These are phyloP conservation scores for Whitmania pigra DNA, from an alignment of 1,140 invertebrate genomes.

Conservation along the genomic window DNA sequence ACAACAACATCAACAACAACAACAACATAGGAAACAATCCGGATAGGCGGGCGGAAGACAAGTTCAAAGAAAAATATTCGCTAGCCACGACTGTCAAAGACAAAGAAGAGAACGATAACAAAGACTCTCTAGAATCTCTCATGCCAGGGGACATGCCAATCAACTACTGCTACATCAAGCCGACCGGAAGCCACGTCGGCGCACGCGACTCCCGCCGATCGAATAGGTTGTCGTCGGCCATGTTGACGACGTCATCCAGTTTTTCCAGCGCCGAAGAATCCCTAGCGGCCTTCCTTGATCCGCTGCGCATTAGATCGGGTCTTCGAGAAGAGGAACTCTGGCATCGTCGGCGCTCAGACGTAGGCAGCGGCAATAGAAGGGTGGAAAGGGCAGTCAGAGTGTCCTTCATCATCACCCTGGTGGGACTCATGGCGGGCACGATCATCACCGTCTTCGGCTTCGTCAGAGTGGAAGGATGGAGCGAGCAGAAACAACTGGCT, in stretches of 20 bases:
- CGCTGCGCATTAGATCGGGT: background rate
- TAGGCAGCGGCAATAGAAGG: background rate
- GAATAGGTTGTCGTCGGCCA: background rate
- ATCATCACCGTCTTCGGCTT: constrained; percentile 24
- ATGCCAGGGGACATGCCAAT: constrained; percentile 2
- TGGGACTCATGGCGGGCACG: constrained; percentile 17
- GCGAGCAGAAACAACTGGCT: constrained; percentile 11
- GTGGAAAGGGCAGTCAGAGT: constrained; percentile 14
- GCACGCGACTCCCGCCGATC: background rate
- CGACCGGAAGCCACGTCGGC: background rate
- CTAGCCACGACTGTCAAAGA: too few relatives aligned
- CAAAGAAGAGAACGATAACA: background rate
- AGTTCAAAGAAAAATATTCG: too few relatives aligned
- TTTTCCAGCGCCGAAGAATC: background rate
- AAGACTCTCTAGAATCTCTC: background rate
- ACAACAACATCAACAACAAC: too few relatives aligned
- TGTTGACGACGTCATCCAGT: background rate
- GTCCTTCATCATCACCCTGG: constrained; percentile 19
- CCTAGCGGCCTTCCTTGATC: background rate
- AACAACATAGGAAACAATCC: too few relatives aligned
- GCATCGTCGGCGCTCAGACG: background rate
- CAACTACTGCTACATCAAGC: constrained; percentile 4
- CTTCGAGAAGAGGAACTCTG: background rate
- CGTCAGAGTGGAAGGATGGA: constrained; percentile 5
- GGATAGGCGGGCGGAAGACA: too few relatives aligned